Conservation (phyloP, 2,888 invertebrate species). For the Uropetala carovei region DNA sequence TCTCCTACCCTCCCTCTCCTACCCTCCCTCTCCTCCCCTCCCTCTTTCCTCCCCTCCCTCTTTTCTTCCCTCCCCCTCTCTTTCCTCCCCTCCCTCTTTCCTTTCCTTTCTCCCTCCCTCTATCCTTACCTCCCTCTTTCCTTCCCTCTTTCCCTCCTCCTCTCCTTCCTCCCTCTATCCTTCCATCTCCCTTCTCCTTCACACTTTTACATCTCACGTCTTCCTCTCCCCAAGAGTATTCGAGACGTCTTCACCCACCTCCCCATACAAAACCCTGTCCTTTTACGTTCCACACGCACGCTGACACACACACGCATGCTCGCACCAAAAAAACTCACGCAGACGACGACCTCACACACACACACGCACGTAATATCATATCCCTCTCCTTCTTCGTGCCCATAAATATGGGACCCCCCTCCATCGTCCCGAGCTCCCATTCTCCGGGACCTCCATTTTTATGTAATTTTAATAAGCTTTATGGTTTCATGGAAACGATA, state of each 20-base stretch:
- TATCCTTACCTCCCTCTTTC: too few relatives aligned
- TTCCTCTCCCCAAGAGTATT: not conserved
- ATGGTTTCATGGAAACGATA: constrained; percentile 38
- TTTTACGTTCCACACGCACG: not conserved
- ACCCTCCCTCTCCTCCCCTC: too few relatives aligned
- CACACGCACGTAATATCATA: not conserved
- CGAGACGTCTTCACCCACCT: constrained; percentile 1
- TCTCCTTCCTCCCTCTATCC: too few relatives aligned
- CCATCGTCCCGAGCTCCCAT: not conserved
- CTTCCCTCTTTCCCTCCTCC: too few relatives aligned
- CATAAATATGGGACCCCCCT: constrained; percentile 29
- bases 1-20: too few relatives aligned
- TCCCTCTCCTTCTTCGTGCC: not conserved
- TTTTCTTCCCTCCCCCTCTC: too few relatives aligned
- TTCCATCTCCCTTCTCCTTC: not conserved
- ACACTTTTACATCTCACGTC: not conserved
- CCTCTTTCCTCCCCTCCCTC: too few relatives aligned
- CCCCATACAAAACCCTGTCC: not conserved
- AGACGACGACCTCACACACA: not conserved
- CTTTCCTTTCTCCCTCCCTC: too few relatives aligned
- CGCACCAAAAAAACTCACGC: not conserved
- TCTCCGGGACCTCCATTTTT: constrained; percentile 1
- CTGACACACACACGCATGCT: not conserved
- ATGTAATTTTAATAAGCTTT: constrained; percentile 59
- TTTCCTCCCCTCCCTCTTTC: too few relatives aligned